Evolutionary conservation across 2,888 invertebrate genomes (phyloP), one percentile per base, ranked within the genome.

Genomic region (Tetragonisca angustula): DNA sequence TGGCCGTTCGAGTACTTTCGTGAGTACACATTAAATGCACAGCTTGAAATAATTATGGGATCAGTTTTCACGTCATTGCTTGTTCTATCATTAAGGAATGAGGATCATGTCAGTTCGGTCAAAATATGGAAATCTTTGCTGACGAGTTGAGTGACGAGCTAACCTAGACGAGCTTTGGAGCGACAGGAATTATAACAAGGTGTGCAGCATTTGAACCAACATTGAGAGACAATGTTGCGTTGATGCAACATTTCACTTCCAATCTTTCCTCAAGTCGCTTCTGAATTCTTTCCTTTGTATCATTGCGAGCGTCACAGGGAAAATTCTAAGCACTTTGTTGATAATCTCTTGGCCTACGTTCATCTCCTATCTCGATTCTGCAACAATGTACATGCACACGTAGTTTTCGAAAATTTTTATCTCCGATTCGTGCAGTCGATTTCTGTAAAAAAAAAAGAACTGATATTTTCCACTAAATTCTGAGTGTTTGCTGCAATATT

Each of bases 171-270:
- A 50, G 74, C 32, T 59, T 43, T 64, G 59, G 68, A 71, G 56
- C 50, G 72, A 70, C 76, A 86, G 76, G 71, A 87, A 84, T 59
- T 43, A 11, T 1, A 43, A 43, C 9, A 43, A 43, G 0, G 0
- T 11, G 9, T 27, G 61, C 56, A 4, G 6, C 27, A 9, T 19
- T 27, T 9, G 2, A 27, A 1, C 9, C 17, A 36, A 6, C 36
- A 19, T 61, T 17, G 17, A 27, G 15, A 61, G 17, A 24, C 24
- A 61, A 27, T 61, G 2, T 17, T 3, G 0, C 9, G 9, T 43
- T 43, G 2, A 43, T 43, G 43, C 56, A n/a, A 56, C n/a, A 56
- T 59, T n/a, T n/a, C 15, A n/a, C n/a, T n/a, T n/a, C n/a, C n/a
- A 59, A n/a, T 24, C 5, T 4, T 59, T 59, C n/a, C 5, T n/a